A percentile compares a stretch with the other conserved stretches of the same genome.
Evolutionary conservation across 2,797 vertebrate genomes (phyloP).

Genomic region (Anolis apletophallus): DNA sequence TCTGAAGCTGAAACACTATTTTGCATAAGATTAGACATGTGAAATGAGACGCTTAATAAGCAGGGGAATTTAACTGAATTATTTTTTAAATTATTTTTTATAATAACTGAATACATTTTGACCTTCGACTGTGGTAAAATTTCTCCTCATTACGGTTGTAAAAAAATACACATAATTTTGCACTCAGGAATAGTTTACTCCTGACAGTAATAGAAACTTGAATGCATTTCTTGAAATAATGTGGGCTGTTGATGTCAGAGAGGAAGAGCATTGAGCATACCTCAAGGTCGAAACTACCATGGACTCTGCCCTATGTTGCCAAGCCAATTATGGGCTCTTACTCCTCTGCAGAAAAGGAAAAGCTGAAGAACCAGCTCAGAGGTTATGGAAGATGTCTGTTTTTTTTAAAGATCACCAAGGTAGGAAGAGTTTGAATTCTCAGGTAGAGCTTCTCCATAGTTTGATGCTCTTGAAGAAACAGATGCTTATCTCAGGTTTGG

Average conservation of each 20-base stretch:
- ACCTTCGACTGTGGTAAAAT: neutral
- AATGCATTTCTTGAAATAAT: neutral
- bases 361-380: neutral
- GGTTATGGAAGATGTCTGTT: neutral
- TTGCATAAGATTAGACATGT: neutral
- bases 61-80: neutral
- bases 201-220: neutral
- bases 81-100: too few relatives aligned
- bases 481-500: neutral
- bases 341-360: neutral
- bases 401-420: neutral
- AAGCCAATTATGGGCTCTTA: neutral
- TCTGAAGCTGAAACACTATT: neutral
- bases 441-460: neutral
- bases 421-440: neutral
- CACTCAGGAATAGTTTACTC: neutral
- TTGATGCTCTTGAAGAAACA: conserved; percentile 1
- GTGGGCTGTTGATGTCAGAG: neutral
- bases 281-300: neutral
- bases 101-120: conserved; percentile 1
- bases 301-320: neutral
- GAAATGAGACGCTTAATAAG: neutral
- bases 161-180: neutral
- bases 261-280: neutral
- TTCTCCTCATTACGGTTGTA: neutral